These are phyloP conservation scores for Aspidoscelis tigris DNA, from an alignment of 2,113 vertebrate genomes.

Conservation along the genomic window DNA sequence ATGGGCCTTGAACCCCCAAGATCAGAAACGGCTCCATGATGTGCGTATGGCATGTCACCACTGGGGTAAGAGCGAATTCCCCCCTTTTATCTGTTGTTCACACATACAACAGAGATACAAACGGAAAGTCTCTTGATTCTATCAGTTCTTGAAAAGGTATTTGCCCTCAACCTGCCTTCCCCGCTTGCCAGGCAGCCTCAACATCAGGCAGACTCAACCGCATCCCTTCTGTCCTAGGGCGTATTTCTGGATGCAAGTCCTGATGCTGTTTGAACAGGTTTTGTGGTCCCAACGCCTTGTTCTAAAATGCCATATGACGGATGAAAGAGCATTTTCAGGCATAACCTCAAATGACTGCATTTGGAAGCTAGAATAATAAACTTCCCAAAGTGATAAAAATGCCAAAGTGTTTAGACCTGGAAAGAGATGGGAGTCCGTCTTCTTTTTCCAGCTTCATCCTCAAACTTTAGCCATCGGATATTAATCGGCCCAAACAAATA, in stretches of 20 bases:
- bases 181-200: neutral
- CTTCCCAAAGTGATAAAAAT: neutral
- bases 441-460: too few relatives aligned
- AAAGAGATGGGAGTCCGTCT: neutral
- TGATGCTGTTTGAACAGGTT: neutral
- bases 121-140: too few relatives aligned
- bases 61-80: too few relatives aligned
- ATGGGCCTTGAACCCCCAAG: too few relatives aligned
- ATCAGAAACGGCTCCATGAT: too few relatives aligned
- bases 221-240: too few relatives aligned
- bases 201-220: neutral
- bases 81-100: too few relatives aligned
- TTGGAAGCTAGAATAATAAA: conserved; percentile 3
- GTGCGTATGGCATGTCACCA: too few relatives aligned
- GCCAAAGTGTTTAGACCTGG: too few relatives aligned
- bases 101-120: too few relatives aligned
- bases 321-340: neutral
- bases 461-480: neutral
- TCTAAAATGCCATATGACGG: neutral
- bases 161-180: neutral
- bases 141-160: neutral
- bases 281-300: neutral
- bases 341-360: neutral
- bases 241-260: neutral
- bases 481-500: neutral